phyloP scores from a whole-genome alignment of 2,888 invertebrate genomes.

The Drosophila algonquin region DNA sequence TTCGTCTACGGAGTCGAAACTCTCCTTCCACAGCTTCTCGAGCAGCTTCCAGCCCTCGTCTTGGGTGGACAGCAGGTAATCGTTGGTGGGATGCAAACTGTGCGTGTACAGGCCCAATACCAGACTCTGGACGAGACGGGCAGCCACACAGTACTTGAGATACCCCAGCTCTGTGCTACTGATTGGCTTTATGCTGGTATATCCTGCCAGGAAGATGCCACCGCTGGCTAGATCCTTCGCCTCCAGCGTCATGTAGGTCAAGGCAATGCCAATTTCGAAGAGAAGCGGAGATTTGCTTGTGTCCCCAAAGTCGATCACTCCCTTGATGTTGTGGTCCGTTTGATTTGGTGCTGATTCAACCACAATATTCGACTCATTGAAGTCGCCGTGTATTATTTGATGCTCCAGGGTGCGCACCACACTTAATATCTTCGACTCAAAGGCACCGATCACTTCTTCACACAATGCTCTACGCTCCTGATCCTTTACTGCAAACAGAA shows the following conservation, averaged over 20 bases:
- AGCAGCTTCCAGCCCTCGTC: slow-evolving; percentile 89
- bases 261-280: slow-evolving; percentile 92
- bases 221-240: slow-evolving; percentile 87
- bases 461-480: slow-evolving; percentile 86
- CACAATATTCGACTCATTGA: slow-evolving; percentile 95
- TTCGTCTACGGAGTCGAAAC: slow-evolving; percentile 86
- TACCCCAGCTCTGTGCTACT: slow-evolving; percentile 87
- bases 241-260: slow-evolving; percentile 92
- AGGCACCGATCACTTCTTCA: slow-evolving; percentile 87
- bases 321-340: slow-evolving; percentile 86
- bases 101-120: slow-evolving; percentile 90
- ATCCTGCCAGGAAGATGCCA: slow-evolving; percentile 91
- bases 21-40: slow-evolving; percentile 85
- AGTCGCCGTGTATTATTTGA: slow-evolving; percentile 93
- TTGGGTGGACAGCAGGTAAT: slow-evolving; percentile 90
- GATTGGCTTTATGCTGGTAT: slow-evolving; percentile 86
- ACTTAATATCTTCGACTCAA: slow-evolving; percentile 88
- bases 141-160: slow-evolving; percentile 91
- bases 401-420: slow-evolving; percentile 86
- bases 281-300: slow-evolving; percentile 89
- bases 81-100: slow-evolving; percentile 90
- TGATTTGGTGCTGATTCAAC: slow-evolving; percentile 83
- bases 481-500: slow-evolving; percentile 89
- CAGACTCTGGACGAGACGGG: slow-evolving; percentile 93
- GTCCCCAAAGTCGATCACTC: slow-evolving; percentile 95